Evolutionary conservation across 2,113 vertebrate species (phyloP), one percentile per base, ranked within the genome.

Genomic region (Mustelus asterias): DNA sequence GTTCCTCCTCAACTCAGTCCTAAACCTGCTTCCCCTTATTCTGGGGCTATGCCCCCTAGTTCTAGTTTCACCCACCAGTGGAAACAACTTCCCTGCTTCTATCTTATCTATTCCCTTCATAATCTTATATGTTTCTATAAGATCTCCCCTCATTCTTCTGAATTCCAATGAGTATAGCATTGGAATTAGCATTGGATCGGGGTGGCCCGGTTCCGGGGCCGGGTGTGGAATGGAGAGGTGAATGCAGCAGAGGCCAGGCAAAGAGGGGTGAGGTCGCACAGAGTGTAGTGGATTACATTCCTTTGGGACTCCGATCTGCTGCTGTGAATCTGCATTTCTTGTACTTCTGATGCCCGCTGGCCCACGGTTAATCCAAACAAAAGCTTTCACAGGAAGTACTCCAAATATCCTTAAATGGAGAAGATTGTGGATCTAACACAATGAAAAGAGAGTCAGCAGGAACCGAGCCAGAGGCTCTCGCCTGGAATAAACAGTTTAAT

Each of bases 341-440:
- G 86, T 54, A 10, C 22, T 48, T 58, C 85, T 88, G 1, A 54
- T 29, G 29, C 41, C 44, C 41, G 1, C 8, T 86, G 41, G 44
- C 44, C 85, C 44, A 26, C 5, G 0, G 54, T 33, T 54, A 88
- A 58, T 9, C 44, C 86, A 89, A 7, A 10, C 86, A 89, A 44
- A 58, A 18, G 16, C 78, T 13, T 83, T 83, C 78, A 83, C 78
- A 37, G n/a, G 13, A 41, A 83, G 26, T 13, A 58, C 10, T 89
- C 48, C 86, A 89, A 89, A 89, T 54, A 89, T 89, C 86, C 26
- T 89, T 89, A 89, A 89, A 89, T 89, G 86, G 86, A 54, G 20
- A 89, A 22, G 48, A 89, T 58, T 14, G 48, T 89, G 86, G 54
- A 29, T 8, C 3, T 22, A 48, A 26, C 41, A 44, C 3, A 48